phyloP scores from a whole-genome alignment of 2,888 invertebrate genomes.

The Urechis unicinctus region DNA sequence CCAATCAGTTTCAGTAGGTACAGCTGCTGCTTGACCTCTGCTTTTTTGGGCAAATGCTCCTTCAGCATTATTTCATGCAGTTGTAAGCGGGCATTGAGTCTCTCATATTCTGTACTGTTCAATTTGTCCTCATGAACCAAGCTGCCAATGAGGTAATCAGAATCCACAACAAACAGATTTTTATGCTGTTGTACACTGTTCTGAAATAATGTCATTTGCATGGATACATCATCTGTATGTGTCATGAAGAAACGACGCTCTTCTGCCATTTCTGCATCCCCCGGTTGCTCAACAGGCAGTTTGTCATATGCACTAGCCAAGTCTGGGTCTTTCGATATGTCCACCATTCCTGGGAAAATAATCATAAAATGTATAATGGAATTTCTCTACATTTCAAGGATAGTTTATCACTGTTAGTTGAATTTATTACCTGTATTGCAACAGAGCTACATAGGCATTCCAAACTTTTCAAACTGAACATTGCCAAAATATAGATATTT shows the following conservation, averaged over 20 bases:
- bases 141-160: slow-evolving; percentile 36
- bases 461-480: no score
- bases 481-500: neutral
- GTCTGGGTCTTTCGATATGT: slow-evolving; percentile 43
- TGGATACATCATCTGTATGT: slow-evolving; percentile 31
- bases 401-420: no score
- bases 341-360: slow-evolving; percentile 41
- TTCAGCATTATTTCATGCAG: slow-evolving; percentile 41
- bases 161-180: slow-evolving; percentile 40
- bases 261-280: slow-evolving; percentile 37
- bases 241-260: slow-evolving; percentile 43
- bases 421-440: no score
- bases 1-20: slow-evolving; percentile 42
- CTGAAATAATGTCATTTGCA: slow-evolving; percentile 43
- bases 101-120: slow-evolving; percentile 41
- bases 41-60: slow-evolving; percentile 37
- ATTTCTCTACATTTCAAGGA: no score
- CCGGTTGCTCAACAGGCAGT: slow-evolving; percentile 32
- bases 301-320: slow-evolving; percentile 33
- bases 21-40: slow-evolving; percentile 34
- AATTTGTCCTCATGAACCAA: slow-evolving; percentile 39
- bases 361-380: no score
- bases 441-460: no score
- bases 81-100: slow-evolving; percentile 44
- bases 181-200: slow-evolving; percentile 31